phyloP scores from a whole-genome alignment of 2,888 invertebrate species.

The Drosophila niveifrons region DNA sequence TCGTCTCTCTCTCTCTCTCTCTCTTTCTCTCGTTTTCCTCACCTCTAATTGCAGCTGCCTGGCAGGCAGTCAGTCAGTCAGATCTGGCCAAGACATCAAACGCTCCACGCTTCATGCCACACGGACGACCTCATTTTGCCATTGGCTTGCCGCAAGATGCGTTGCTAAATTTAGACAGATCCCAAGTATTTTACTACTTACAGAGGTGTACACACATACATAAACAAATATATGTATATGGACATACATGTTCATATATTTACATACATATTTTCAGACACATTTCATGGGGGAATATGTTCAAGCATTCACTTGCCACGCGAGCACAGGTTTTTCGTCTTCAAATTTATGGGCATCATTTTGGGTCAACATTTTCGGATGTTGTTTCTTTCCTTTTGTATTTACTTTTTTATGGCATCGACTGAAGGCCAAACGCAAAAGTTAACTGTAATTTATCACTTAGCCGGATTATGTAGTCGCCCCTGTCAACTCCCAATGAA shows the following conservation, averaged over 20 bases:
- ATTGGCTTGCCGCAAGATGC: conserved; percentile 49
- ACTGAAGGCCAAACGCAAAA: conserved; percentile 74
- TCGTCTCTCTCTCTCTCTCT: background rate
- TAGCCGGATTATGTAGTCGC: conserved; percentile 27
- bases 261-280: background rate
- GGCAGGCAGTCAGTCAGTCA: conserved; percentile 4
- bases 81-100: conserved; percentile 64
- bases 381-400: background rate
- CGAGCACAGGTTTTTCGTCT: conserved; percentile 52
- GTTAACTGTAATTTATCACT: conserved; percentile 73
- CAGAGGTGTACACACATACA: conserved; percentile 17
- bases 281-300: background rate
- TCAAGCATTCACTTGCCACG: conserved; percentile 39
- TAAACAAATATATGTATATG: background rate
- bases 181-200: conserved; percentile 46
- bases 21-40: conserved; percentile 40
- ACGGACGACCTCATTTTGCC: conserved; percentile 64
- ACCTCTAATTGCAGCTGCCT: conserved; percentile 71
- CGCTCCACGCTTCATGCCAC: conserved; percentile 43
- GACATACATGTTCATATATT: background rate
- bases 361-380: conserved; percentile 30
- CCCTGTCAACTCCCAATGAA: conserved; percentile 1
- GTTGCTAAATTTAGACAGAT: conserved; percentile 63
- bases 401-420: conserved; percentile 18
- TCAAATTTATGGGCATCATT: conserved; percentile 64